Percentiles rank a stretch among this genome's conserved stretches.
Conservation (phyloP, 2,888 invertebrate genomes). For the Itoplectis maculator region DNA sequence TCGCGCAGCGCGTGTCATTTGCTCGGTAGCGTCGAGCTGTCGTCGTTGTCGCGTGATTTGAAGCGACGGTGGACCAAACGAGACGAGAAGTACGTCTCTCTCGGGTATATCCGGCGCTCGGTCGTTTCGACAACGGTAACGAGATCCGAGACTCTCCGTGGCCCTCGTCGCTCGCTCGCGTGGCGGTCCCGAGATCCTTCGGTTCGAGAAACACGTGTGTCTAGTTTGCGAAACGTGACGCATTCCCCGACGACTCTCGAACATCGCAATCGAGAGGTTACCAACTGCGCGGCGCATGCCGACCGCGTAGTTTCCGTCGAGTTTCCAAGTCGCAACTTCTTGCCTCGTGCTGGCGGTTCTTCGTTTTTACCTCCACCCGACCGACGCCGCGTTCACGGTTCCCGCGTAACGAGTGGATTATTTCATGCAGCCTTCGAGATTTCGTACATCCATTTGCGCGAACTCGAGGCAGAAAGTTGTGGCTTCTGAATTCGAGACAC, state of each 20-base stretch:
- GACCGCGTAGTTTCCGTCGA: conserved; percentile 70
- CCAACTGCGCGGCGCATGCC: conserved; percentile 63
- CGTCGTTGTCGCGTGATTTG: background rate
- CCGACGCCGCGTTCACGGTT: background rate
- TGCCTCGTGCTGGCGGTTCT: background rate
- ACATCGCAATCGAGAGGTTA: conserved; percentile 17
- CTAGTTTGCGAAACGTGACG: conserved; percentile 36
- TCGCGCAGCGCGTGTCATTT: background rate
- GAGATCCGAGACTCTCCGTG: conserved; percentile 13
- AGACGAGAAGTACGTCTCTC: conserved; percentile 23
- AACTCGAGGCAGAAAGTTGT: background rate
- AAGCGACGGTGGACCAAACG: conserved; percentile 9
- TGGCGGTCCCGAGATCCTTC: conserved; percentile 12
- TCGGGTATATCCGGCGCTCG: background rate
- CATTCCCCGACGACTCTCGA: conserved; percentile 5
- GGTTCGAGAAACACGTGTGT: conserved; percentile 19
- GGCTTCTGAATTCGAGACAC: background rate
- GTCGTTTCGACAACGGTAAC: conserved; percentile 24
- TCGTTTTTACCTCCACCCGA: background rate
- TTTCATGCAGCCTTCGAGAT: conserved; percentile 1
- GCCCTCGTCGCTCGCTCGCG: background rate
- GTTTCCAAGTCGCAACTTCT: conserved; percentile 64
- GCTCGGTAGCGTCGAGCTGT: background rate
- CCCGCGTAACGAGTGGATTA: background rate
- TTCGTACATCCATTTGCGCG: background rate